These are phyloP conservation scores for Chydorus sphaericus DNA, from an alignment of 2,888 invertebrate species.

Conservation along the genomic window DNA sequence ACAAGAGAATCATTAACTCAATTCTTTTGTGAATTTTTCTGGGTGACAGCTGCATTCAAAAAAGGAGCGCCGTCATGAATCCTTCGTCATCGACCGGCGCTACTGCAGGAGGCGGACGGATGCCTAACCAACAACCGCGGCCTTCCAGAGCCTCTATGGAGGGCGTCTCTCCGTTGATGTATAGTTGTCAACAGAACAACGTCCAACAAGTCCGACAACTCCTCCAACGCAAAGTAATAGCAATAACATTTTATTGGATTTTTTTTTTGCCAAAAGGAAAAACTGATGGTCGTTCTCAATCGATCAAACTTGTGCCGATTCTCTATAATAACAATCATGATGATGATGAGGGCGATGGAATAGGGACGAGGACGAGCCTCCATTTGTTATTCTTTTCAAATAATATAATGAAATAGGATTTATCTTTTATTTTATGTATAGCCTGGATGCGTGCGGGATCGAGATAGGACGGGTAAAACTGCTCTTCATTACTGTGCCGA, in stretches of 20 bases:
- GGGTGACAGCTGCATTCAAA: too few relatives aligned
- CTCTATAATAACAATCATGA: too few relatives aligned
- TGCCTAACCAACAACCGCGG: too few relatives aligned
- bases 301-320: too few relatives aligned
- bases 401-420: too few relatives aligned
- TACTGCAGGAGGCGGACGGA: too few relatives aligned
- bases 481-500: constrained; percentile 88
- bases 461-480: constrained; percentile 68
- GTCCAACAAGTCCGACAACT: constrained; percentile 57
- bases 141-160: constrained; percentile 19
- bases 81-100: too few relatives aligned
- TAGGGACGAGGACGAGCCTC: too few relatives aligned
- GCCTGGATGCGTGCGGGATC: constrained; percentile 42
- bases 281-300: background rate
- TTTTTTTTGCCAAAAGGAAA: background rate
- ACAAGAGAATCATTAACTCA: too few relatives aligned
- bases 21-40: too few relatives aligned
- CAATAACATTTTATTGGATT: constrained; percentile 21
- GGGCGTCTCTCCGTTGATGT: constrained; percentile 76
- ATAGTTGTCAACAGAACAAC: constrained; percentile 78
- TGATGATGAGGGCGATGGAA: too few relatives aligned
- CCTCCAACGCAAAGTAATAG: constrained; percentile 58
- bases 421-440: constrained; percentile 15
- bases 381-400: background rate
- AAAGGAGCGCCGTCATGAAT: too few relatives aligned